These are phyloP conservation scores for Rhopalosiphum maidis DNA, from an alignment of 1,140 invertebrate genomes.

Conservation along the genomic window DNA sequence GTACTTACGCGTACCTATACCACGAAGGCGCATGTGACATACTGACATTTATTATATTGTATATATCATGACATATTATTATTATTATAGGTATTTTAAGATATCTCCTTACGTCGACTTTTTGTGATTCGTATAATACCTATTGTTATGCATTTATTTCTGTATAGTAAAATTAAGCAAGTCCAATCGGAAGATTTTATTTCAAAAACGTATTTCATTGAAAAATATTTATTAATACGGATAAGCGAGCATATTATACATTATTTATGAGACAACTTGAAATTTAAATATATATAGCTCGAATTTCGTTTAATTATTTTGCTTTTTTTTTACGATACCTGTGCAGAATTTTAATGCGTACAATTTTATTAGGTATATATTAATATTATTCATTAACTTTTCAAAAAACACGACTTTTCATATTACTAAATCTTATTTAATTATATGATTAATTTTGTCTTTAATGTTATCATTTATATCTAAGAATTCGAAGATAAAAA, in stretches of 20 bases:
- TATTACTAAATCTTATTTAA: background rate
- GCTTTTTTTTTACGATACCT: background rate
- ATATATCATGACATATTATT: background rate
- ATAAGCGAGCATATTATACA: background rate
- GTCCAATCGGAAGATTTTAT: background rate
- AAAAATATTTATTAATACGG: background rate
- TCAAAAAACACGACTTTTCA: background rate
- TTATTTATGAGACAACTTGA: conserved; percentile 20
- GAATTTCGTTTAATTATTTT: conserved; percentile 19
- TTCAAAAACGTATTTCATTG: background rate
- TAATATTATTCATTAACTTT: background rate
- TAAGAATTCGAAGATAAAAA: background rate
- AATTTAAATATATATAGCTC: conserved; percentile 13
- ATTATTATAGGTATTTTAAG: background rate
- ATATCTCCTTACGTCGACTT: background rate
- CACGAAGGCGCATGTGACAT: background rate
- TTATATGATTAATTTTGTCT: background rate
- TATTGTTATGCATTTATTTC: background rate
- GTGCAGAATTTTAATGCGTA: background rate
- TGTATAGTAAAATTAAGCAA: background rate
- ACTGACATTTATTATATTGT: background rate
- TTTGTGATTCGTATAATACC: background rate
- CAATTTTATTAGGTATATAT: background rate
- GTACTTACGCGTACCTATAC: background rate
- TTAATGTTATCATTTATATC: background rate